Evolutionary conservation across 2,113 vertebrate species (phyloP).

Genomic region (Asarcornis scutulata): DNA sequence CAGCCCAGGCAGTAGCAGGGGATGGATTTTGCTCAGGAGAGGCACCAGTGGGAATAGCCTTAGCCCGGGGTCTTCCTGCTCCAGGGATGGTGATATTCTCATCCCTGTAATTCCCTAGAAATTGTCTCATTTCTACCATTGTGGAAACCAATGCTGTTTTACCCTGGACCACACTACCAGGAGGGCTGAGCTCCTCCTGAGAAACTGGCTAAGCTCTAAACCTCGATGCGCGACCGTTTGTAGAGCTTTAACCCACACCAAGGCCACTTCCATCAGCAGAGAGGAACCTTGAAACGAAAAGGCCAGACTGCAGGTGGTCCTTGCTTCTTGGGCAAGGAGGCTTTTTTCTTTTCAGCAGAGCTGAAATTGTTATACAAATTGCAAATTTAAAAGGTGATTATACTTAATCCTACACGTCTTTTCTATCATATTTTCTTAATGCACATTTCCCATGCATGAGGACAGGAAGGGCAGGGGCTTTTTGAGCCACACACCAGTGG

Average conservation of each 20-base stretch:
- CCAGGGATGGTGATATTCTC: too few species aligned
- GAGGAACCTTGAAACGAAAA: conserved; percentile 6
- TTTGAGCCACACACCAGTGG: neutral
- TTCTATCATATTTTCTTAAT: neutral
- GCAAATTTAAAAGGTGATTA: neutral
- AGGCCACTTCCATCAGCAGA: neutral
- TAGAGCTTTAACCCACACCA: neutral
- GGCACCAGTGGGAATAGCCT: neutral
- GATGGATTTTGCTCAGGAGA: neutral
- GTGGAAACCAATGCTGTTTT: neutral
- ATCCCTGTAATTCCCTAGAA: too few species aligned
- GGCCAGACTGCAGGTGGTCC: neutral
- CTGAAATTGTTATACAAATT: neutral
- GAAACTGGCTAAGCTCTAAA: neutral
- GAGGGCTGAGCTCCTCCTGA: neutral
- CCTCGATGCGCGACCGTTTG: neutral
- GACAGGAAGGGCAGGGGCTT: neutral
- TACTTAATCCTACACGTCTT: neutral
- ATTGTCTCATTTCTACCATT: neutral
- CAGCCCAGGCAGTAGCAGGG: neutral
- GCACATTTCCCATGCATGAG: neutral
- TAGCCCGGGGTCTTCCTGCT: neutral
- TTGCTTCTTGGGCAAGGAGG: neutral
- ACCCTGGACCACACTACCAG: neutral
- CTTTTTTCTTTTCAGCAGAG: neutral